Evolutionary conservation across 2,888 invertebrate species (phyloP).

Genomic region (Epistrophe grossulariae): DNA sequence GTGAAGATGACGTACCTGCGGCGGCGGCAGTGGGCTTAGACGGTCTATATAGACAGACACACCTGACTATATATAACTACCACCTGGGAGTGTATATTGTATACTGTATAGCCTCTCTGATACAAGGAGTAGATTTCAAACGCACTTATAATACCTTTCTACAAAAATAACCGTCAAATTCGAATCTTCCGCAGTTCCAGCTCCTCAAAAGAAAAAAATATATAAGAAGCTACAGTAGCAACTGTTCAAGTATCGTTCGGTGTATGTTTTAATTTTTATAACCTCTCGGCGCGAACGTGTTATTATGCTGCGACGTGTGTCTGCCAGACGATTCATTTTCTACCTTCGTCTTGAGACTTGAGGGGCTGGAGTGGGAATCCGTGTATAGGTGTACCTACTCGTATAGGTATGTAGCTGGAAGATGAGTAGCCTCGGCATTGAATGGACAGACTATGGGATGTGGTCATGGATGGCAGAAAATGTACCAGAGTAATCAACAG

Average conservation of each 20-base stretch:
- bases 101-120: slow-evolving; percentile 12
- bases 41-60: background rate
- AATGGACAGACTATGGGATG: slow-evolving; percentile 35
- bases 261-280: slow-evolving; percentile 78
- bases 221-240: slow-evolving; percentile 73
- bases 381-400: background rate
- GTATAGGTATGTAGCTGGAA: background rate
- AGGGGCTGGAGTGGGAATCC: background rate
- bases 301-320: slow-evolving; percentile 79
- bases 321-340: slow-evolving; percentile 78
- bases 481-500: slow-evolving; percentile 73
- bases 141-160: slow-evolving; percentile 46
- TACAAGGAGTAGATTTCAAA: slow-evolving; percentile 26
- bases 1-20: slow-evolving; percentile 68
- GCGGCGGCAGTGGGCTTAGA: background rate
- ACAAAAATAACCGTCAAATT: slow-evolving; percentile 64
- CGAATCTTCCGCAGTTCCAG: slow-evolving; percentile 44
- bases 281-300: slow-evolving; percentile 77
- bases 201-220: background rate
- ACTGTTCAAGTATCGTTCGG: slow-evolving; percentile 75
- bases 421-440: slow-evolving; percentile 4
- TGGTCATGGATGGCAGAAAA: slow-evolving; percentile 38
- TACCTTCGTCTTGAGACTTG: slow-evolving; percentile 28
- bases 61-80: background rate
- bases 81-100: slow-evolving; percentile 50